Percentiles rank a stretch among this genome's conserved stretches.
Conservation (phyloP, 1,140 invertebrate species). For the Drosophila triauraria region DNA sequence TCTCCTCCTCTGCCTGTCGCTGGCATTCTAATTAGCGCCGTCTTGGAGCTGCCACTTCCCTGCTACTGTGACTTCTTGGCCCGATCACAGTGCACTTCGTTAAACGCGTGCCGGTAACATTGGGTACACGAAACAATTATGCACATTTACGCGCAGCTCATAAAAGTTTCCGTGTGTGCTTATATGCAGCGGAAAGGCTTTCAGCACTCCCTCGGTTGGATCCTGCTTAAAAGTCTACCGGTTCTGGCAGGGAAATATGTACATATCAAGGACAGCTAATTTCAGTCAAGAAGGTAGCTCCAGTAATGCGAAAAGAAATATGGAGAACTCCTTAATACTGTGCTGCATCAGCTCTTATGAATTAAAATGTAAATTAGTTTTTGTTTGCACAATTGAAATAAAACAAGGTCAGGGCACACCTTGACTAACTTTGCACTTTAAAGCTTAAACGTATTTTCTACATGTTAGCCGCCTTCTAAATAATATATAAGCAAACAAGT, state of each 20-base stretch:
- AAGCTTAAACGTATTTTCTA: neutral
- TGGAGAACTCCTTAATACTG: neutral
- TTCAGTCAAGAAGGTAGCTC: slow-evolving; percentile 14
- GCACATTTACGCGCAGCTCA: slow-evolving; percentile 64
- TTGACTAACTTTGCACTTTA: neutral
- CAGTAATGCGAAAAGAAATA: neutral
- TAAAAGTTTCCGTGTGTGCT: slow-evolving; percentile 25
- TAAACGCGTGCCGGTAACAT: slow-evolving; percentile 69
- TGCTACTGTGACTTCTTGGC: slow-evolving; percentile 23
- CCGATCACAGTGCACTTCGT: slow-evolving; percentile 52
- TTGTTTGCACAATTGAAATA: neutral
- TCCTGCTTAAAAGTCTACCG: neutral
- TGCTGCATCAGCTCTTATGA: slow-evolving; percentile 2
- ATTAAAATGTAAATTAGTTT: slow-evolving; percentile 12
- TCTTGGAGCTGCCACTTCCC: slow-evolving; percentile 34
- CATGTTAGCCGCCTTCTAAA: too few species aligned
- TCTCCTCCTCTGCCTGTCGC: slow-evolving; percentile 10
- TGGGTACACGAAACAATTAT: slow-evolving; percentile 71
- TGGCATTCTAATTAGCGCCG: slow-evolving; percentile 66
- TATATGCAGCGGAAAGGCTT: slow-evolving; percentile 10
- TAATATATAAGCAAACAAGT: too few species aligned
- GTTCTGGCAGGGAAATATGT: neutral
- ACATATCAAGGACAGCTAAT: slow-evolving; percentile 4
- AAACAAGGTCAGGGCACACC: neutral
- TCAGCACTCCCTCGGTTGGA: neutral